Conservation (phyloP, 2,113 vertebrate species). For the Spizaetus ornatus region DNA sequence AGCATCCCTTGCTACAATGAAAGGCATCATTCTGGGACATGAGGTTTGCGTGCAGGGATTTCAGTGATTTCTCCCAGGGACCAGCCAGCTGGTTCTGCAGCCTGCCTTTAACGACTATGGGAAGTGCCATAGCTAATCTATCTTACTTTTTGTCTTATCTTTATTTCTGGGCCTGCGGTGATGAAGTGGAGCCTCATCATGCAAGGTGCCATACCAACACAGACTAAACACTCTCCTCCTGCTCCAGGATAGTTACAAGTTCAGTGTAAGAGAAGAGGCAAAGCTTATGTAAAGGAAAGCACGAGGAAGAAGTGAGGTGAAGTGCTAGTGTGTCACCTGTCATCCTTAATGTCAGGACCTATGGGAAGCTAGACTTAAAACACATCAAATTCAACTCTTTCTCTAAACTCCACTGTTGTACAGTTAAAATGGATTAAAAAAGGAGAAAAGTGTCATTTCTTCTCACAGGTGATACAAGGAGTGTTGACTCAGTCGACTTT, state of each 20-base stretch:
- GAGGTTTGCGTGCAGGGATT: not conserved
- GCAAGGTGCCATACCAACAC: not conserved
- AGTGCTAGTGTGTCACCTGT: not conserved
- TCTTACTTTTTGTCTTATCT: not conserved
- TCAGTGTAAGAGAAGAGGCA: not conserved
- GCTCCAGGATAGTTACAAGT: not conserved
- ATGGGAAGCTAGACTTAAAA: not conserved
- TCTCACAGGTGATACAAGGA: not conserved
- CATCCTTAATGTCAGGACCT: not conserved
- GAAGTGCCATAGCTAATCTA: not conserved
- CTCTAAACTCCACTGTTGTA: not conserved
- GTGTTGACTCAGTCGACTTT: not conserved
- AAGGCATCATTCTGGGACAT: not conserved
- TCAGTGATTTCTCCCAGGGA: not conserved
- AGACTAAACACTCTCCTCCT: not conserved
- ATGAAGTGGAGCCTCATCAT: not conserved
- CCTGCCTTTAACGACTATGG: accelerated
- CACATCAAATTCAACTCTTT: not conserved
- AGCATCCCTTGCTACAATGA: not conserved
- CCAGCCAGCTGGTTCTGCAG: not conserved
- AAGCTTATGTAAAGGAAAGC: not conserved
- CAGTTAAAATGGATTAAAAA: not conserved
- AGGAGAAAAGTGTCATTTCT: not conserved
- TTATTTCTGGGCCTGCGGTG: not conserved
- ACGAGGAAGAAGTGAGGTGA: not conserved